These are phyloP conservation scores for Chelonia mydas DNA, from an alignment of 2,797 vertebrate species.

Conservation along the genomic window DNA sequence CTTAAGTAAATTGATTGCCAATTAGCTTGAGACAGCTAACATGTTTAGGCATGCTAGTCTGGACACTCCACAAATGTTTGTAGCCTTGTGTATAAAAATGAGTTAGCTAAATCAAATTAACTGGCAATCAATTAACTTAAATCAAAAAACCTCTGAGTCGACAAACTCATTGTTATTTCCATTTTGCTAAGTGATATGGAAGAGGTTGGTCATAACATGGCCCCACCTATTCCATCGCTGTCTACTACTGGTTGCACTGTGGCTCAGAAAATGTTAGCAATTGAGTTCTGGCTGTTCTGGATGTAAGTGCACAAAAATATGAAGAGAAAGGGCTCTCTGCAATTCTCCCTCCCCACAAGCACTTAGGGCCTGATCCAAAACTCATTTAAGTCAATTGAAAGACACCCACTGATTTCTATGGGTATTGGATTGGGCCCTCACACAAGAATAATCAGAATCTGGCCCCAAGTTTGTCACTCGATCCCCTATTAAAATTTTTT, in stretches of 20 bases:
- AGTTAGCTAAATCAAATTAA: background rate
- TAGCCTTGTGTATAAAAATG: background rate
- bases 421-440: background rate
- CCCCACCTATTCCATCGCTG: background rate
- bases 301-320: background rate
- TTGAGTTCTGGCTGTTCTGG: background rate
- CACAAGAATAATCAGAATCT: background rate
- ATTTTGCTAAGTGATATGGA: background rate
- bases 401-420: background rate
- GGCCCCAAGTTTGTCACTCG: background rate
- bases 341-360: background rate
- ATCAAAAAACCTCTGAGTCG: background rate
- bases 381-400: background rate
- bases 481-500: background rate
- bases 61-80: background rate
- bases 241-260: background rate
- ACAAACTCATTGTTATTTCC: background rate
- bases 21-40: background rate
- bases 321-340: accelerated
- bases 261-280: background rate
- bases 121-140: background rate
- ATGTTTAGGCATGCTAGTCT: too few relatives aligned
- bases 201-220: background rate
- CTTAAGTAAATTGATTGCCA: background rate
- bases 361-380: background rate